Evolutionary conservation across 2,888 invertebrate genomes (phyloP), one percentile per base, ranked within the genome.

Genomic region (Drosophila merina): DNA sequence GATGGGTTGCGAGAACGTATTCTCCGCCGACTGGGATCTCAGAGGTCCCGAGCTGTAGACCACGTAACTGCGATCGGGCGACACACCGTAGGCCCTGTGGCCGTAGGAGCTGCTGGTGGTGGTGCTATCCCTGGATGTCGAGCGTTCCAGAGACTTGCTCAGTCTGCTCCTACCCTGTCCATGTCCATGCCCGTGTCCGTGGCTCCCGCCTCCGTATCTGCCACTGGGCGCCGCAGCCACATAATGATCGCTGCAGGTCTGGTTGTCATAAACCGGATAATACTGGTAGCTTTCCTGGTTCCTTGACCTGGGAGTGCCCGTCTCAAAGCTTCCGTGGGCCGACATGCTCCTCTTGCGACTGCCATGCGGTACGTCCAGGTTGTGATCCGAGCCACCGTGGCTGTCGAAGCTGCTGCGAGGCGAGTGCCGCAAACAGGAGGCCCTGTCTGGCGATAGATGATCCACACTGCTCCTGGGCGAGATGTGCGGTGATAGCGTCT

Each of bases 21-120:
- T 92, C 83, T 92, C 92, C 2, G 91, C 91, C 8, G 92, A 92
- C 52, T 91, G 91, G 1, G 92, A 92, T 9, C 92, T 89, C 38
- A 91, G 64, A 0, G 92, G 92, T 1, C 79, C 78, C 8, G 79
- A 79, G 40, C 86, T 90, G 25, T 91, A 90, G 47, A 91, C 90
- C 9, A 89, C 89, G 58, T 91, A 91, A 56, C 89, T 89, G 9
- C 90, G 88, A 31, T 91, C 91, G 0, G 92, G 92, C 0, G 92
- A 91, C 20, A 91, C 77, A 40, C 91, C 91, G 58, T 91, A 91
- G 7, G 66, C 52, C 33, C 59, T 54, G 7, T 69, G 59, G 10
- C 89, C 86, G 57, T 80, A 85, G 4, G 82, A 82, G 69, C 84
- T 86, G 57, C 82, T 90, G 20, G 89, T 91, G 4, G 90, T 88